phyloP scores from a whole-genome alignment of 2,113 vertebrate genomes.

The Astatotilapia flaviijosephi region DNA sequence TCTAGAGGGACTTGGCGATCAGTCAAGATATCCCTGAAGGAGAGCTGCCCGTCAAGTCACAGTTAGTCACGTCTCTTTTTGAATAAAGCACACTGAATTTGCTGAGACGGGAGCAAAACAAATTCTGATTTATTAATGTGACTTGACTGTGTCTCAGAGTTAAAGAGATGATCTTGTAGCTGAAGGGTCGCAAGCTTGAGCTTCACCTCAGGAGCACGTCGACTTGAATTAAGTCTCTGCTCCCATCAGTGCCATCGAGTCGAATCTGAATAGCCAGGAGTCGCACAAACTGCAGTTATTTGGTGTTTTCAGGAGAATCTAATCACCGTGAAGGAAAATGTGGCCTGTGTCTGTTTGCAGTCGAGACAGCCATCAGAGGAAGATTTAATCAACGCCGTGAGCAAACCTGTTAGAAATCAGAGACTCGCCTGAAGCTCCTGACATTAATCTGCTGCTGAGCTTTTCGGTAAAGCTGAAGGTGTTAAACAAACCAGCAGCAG shows the following conservation, averaged over 20 bases:
- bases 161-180: neutral
- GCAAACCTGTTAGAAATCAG: neutral
- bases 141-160: neutral
- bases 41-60: neutral
- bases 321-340: neutral
- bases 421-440: neutral
- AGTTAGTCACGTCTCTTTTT: neutral
- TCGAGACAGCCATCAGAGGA: neutral
- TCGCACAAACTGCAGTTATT: neutral
- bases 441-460: neutral
- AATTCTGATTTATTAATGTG: neutral
- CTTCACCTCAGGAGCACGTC: neutral
- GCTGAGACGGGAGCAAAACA: neutral
- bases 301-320: neutral
- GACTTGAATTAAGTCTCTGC: fast-evolving
- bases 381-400: neutral
- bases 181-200: fast-evolving
- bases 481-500: neutral
- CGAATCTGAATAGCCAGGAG: neutral
- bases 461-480: neutral
- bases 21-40: neutral
- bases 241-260: neutral
- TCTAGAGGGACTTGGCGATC: neutral
- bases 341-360: neutral
- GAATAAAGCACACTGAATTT: neutral